A percentile compares a stretch with the other conserved stretches of the same genome.
Evolutionary conservation across 2,113 vertebrate genomes (phyloP).

Genomic region (Axis porcinus): DNA sequence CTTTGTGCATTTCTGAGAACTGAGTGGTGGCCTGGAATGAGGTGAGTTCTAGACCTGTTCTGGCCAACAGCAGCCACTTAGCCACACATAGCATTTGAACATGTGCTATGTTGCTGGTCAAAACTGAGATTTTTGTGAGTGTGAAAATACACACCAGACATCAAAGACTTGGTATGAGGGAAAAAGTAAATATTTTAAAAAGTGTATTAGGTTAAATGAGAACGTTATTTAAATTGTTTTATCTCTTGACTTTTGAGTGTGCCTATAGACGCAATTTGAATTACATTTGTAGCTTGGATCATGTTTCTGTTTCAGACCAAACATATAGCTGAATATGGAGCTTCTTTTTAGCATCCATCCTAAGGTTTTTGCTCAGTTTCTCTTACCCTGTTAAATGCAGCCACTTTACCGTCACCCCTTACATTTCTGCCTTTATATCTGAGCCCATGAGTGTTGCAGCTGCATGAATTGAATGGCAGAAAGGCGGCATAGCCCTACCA

Average conservation of each 20-base stretch:
- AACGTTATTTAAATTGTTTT: neutral
- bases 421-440: neutral
- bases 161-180: neutral
- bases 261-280: neutral
- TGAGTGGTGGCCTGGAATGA: neutral
- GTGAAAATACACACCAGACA: neutral
- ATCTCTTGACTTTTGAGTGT: neutral
- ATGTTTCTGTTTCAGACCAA: neutral
- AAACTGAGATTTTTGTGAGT: neutral
- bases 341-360: neutral
- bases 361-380: neutral
- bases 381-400: neutral
- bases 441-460: neutral
- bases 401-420: neutral
- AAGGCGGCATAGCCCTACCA: neutral
- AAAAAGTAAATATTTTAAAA: neutral
- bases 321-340: neutral
- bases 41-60: neutral
- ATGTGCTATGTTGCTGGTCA: fast-evolving
- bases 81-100: neutral
- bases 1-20: neutral
- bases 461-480: neutral
- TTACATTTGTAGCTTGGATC: neutral
- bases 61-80: fast-evolving
- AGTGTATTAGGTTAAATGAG: neutral